A percentile compares a stretch with the other conserved stretches of the same genome.
phyloP scores from a whole-genome alignment of 2,888 invertebrate species.

The Desoria tigrina region DNA sequence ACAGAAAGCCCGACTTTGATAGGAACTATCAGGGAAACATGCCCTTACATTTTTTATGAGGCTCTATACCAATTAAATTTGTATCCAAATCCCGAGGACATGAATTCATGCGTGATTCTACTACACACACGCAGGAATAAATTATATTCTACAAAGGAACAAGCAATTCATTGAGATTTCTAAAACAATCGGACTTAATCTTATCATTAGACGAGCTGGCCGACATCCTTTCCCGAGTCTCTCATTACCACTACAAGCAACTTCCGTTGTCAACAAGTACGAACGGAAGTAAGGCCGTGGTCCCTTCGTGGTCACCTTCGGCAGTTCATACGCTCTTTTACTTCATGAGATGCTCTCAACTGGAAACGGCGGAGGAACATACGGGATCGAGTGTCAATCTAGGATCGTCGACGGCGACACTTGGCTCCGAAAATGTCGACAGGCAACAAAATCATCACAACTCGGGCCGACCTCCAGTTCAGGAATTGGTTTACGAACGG shows the following conservation, averaged over 20 bases:
- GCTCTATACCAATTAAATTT: too few species aligned
- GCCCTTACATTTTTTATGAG: too few species aligned
- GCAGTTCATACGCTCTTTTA: slow-evolving; percentile 82
- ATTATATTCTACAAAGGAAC: too few species aligned
- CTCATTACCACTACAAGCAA: slow-evolving; percentile 52
- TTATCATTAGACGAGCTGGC: slow-evolving; percentile 41
- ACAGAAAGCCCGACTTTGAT: too few species aligned
- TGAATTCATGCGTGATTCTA: too few species aligned
- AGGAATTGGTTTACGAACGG: slow-evolving; percentile 80
- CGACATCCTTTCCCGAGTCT: slow-evolving; percentile 52
- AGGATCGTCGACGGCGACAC: slow-evolving; percentile 45
- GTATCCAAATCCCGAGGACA: too few species aligned
- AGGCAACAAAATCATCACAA: slow-evolving; percentile 40
- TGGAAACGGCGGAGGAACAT: slow-evolving; percentile 51
- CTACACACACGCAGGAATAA: too few species aligned
- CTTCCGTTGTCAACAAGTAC: slow-evolving; percentile 45
- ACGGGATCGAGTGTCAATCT: slow-evolving; percentile 32
- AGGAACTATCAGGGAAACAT: too few species aligned
- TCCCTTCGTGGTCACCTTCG: slow-evolving; percentile 59
- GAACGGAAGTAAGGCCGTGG: slow-evolving; percentile 45
- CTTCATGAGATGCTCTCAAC: slow-evolving; percentile 86
- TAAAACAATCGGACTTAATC: too few species aligned
- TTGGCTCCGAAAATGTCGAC: slow-evolving; percentile 39
- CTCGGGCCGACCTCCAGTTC: slow-evolving; percentile 61
- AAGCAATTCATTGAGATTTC: too few species aligned